Evolutionary conservation across 2,797 vertebrate genomes (phyloP).

Genomic region (Rhincodon typus): DNA sequence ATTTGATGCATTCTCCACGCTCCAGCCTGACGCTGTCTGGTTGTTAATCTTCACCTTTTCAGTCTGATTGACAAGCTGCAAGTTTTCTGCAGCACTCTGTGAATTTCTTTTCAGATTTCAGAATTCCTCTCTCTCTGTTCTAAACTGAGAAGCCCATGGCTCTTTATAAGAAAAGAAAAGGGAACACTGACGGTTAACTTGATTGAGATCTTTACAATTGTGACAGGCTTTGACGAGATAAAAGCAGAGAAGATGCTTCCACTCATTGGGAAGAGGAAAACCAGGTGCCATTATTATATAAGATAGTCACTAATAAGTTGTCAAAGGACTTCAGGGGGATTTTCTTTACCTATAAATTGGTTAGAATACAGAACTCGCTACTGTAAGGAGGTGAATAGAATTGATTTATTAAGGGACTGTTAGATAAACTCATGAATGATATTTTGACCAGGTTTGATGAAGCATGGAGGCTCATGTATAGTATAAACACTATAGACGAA

Average conservation of each 20-base stretch:
- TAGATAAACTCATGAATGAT: neutral
- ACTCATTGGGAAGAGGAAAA: neutral
- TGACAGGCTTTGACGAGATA: neutral
- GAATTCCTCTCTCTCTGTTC: neutral
- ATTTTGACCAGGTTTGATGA: neutral
- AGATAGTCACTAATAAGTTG: neutral
- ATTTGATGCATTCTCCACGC: neutral
- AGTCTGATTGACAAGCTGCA: neutral
- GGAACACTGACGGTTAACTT: neutral
- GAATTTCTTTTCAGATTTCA: neutral
- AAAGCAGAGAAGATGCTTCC: neutral
- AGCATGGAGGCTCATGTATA: neutral
- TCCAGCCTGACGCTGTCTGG: neutral
- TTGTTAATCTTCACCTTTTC: neutral
- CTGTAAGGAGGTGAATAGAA: neutral
- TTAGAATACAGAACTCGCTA: neutral
- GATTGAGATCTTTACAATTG: neutral
- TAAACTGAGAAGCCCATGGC: neutral
- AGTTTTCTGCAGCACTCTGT: neutral
- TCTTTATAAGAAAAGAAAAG: neutral
- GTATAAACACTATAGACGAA: neutral
- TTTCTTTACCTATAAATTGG: neutral
- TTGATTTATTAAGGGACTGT: neutral
- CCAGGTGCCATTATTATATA: no score
- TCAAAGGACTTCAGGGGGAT: neutral